These are phyloP conservation scores for Fragum sueziense DNA, from an alignment of 2,888 invertebrate genomes.

Conservation along the genomic window DNA sequence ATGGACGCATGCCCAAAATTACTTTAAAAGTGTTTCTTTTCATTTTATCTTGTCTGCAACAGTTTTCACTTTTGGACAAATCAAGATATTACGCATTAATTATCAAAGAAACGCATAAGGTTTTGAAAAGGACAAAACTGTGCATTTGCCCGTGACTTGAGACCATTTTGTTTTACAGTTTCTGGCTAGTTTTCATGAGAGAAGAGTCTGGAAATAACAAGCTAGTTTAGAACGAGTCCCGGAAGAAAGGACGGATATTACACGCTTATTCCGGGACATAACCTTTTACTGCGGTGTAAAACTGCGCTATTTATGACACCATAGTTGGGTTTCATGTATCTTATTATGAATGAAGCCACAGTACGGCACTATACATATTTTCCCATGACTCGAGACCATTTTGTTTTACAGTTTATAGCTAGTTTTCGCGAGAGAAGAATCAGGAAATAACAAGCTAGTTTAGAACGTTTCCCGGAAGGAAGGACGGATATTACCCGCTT, in stretches of 20 bases:
- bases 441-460: background rate
- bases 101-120: too few relatives aligned
- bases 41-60: too few relatives aligned
- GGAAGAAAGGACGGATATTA: background rate
- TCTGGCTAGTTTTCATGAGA: constrained; percentile 17
- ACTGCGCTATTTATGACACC: background rate
- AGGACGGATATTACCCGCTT: constrained; percentile 3
- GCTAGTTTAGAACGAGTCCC: background rate
- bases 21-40: too few relatives aligned
- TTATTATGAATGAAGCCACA: too few relatives aligned
- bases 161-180: constrained; percentile 19
- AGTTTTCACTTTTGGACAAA: too few relatives aligned
- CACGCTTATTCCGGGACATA: background rate
- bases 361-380: too few relatives aligned
- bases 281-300: background rate
- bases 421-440: constrained; percentile 6
- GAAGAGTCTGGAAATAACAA: constrained; percentile 1
- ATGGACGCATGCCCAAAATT: too few relatives aligned
- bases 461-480: background rate
- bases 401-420: constrained; percentile 28
- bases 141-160: background rate
- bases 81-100: too few relatives aligned
- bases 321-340: too few relatives aligned
- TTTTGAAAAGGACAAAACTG: too few relatives aligned
- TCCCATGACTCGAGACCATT: background rate